These are phyloP conservation scores for Diuraphis noxia DNA, from an alignment of 1,140 invertebrate genomes.

Conservation along the genomic window DNA sequence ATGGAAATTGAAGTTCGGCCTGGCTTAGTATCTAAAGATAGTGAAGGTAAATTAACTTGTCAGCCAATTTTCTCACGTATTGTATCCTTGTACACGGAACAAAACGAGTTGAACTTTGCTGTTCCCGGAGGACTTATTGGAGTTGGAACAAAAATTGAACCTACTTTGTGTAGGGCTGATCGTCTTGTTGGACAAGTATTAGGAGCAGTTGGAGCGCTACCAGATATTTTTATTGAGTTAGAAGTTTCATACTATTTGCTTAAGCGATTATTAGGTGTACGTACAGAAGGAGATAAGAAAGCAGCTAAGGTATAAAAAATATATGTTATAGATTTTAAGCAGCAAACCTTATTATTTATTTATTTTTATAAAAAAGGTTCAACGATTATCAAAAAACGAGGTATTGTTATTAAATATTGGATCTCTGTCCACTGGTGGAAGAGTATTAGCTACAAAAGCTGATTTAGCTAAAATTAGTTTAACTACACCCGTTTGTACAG, in stretches of 20 bases:
- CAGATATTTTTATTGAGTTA: constrained; percentile 96
- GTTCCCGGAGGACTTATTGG: constrained; percentile 98
- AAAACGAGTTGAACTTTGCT: constrained; percentile 98
- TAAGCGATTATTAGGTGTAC: constrained; percentile 91
- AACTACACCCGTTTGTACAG: constrained; percentile 97
- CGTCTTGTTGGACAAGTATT: constrained; percentile 97
- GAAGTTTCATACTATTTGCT: constrained; percentile 98
- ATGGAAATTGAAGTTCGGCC: constrained; percentile 92
- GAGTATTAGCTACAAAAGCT: constrained; percentile 92
- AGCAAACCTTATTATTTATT: neutral
- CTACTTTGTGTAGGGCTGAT: constrained; percentile 96
- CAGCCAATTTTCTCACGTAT: constrained; percentile 95
- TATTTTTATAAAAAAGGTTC: constrained; percentile 65
- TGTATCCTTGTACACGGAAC: constrained; percentile 97
- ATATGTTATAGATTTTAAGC: neutral
- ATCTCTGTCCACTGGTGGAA: constrained; percentile 95
- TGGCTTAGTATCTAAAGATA: constrained; percentile 93
- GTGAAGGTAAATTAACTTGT: constrained; percentile 93
- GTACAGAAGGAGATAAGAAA: constrained; percentile 98
- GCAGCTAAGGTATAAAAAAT: constrained; percentile 80
- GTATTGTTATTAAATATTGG: constrained; percentile 98
- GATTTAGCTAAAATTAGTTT: constrained; percentile 98
- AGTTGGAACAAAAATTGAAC: constrained; percentile 99
- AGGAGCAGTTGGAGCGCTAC: constrained; percentile 94
- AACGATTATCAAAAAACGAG: constrained; percentile 87